Evolutionary conservation across 64 coral and sea anemone genomes (phyloP), one percentile per base, ranked within the genome.

Genomic region (Montipora capricornis): DNA sequence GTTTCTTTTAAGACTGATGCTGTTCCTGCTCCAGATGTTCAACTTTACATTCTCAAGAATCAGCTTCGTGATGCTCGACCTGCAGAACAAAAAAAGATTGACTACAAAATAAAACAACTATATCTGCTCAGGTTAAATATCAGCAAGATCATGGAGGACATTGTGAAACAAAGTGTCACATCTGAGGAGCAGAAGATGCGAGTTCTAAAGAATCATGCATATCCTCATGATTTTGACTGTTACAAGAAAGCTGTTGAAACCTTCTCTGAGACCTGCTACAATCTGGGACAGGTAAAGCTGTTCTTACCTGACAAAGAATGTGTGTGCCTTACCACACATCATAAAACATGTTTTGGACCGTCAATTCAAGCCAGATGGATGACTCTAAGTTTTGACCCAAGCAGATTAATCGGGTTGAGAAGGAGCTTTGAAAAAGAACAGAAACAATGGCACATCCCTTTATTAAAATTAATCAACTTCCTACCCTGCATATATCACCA

Each of bases 1-100:
- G 8, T 12, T 64, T 64, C 1, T 64, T 1, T 12, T 64, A 49
- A 99, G 97, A 90, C 69, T n/a, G 97, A 99, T 81, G 97, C 94
- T 13, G 85, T 99, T 24, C 94, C 97, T 15, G 77, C 92, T 10
- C 97, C 97, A 12, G 94, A 99, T 87, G 97, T 99, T 44, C 92
- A 92, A 6, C 84, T 99, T 49, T 93, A 79, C 53, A 96, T 88
- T 50, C 81, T 99, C 14, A 67, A 99, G 62, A 80, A 91, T 26
- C 89, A 83, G 47, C 64, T 96, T 1, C 74, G 68, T 8, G 45
- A 87, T 74, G 85, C 92, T 7, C 67, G 66, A 74, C 45, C 78
- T 58, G 47, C 74, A 29, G 88, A 96, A 74, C 89, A 67, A n/a
- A 61, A 69, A 51, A 15, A 89, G n/a, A 89, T 96, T 15, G 79